These are phyloP conservation scores for Otolemur garnettii DNA, from an alignment of 2,113 vertebrate genomes.

Conservation along the genomic window DNA sequence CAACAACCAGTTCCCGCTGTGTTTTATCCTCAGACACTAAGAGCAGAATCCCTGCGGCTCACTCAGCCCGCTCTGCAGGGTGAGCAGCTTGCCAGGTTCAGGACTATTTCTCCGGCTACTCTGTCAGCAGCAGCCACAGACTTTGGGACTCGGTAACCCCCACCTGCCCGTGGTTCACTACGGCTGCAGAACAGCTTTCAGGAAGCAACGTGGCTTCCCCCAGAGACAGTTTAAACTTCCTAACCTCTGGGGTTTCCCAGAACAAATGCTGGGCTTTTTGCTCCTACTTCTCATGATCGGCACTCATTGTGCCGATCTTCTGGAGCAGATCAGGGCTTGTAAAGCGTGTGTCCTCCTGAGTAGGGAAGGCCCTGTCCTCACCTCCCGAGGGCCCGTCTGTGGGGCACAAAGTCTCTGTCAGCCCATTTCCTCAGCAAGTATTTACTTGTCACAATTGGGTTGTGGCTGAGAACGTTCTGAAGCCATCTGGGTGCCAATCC, in stretches of 20 bases:
- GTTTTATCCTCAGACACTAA: not conserved
- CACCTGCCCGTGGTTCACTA: not conserved
- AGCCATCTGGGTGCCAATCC: not conserved
- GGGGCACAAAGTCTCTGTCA: not conserved
- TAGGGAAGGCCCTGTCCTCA: not conserved
- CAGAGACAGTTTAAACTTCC: not conserved
- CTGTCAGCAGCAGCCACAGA: not conserved
- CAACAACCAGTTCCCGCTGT: not conserved
- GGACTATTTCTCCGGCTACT: not conserved
- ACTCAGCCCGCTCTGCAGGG: not conserved
- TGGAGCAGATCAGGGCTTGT: not conserved
- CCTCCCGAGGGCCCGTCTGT: not conserved
- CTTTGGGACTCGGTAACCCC: accelerated
- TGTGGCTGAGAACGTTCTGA: not conserved
- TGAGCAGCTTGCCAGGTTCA: not conserved
- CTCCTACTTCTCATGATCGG: not conserved
- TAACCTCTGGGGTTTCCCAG: not conserved
- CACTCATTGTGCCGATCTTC: too few species aligned
- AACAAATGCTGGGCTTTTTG: not conserved
- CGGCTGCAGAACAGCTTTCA: too few species aligned
- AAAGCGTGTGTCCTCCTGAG: not conserved
- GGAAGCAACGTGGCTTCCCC: not conserved
- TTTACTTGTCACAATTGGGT: not conserved
- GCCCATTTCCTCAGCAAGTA: not conserved
- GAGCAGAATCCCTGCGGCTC: not conserved